phyloP scores from a whole-genome alignment of 1,140 invertebrate genomes.

The Orius insidiosus region DNA sequence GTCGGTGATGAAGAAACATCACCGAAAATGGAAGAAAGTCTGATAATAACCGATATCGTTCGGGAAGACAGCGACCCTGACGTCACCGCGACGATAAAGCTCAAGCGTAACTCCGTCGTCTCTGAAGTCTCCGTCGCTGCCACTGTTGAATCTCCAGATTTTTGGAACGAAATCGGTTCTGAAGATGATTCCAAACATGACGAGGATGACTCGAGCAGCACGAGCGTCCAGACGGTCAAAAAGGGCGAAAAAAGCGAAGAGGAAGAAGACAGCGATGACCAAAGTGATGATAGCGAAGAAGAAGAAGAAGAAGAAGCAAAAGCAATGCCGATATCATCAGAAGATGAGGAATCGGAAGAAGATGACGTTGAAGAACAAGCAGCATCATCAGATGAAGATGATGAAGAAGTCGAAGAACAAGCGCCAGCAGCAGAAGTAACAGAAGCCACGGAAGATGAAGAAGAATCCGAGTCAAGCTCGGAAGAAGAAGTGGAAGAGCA shows the following conservation, averaged over 20 bases:
- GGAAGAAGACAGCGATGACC: not conserved
- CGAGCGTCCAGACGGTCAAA: slow-evolving; percentile 22
- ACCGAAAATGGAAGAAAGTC: slow-evolving; percentile 13
- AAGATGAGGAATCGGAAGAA: slow-evolving; percentile 9
- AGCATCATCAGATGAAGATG: not conserved
- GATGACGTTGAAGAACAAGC: slow-evolving; percentile 10
- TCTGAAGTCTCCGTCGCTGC: slow-evolving; percentile 1
- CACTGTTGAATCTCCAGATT: slow-evolving; percentile 18
- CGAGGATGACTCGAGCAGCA: slow-evolving; percentile 22
- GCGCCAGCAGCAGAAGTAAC: slow-evolving; percentile 3
- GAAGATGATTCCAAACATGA: slow-evolving; percentile 18
- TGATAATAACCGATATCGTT: slow-evolving; percentile 12
- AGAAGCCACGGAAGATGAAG: slow-evolving; percentile 2
- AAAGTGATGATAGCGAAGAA: not conserved
- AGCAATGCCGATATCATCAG: slow-evolving; percentile 4
- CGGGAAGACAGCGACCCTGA: slow-evolving; percentile 18
- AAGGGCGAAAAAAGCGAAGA: slow-evolving; percentile 6
- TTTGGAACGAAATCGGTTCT: slow-evolving; percentile 19
- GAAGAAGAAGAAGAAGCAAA: slow-evolving; percentile 15
- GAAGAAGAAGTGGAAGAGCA: slow-evolving; percentile 16
- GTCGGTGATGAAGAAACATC: slow-evolving; percentile 32
- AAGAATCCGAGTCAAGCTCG: slow-evolving; percentile 11
- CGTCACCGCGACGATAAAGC: slow-evolving; percentile 10
- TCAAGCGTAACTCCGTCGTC: slow-evolving; percentile 9
- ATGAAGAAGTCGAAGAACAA: not conserved